Conservation (phyloP, 2,797 vertebrate genomes). For the Holocentrus rufus region DNA sequence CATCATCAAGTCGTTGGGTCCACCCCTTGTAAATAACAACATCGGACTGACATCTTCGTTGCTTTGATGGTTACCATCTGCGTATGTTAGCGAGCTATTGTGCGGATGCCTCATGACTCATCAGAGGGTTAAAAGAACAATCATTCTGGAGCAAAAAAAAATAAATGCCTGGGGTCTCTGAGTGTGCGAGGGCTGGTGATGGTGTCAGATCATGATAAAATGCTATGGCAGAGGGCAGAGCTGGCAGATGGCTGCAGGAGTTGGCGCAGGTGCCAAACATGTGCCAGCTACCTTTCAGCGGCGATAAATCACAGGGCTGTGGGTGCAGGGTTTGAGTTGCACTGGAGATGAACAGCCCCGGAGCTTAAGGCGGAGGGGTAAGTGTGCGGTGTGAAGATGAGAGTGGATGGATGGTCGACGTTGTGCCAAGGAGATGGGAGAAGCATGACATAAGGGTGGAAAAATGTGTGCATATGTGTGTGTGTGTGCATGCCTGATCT, state of each 20-base stretch:
- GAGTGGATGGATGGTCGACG: constrained; percentile 28
- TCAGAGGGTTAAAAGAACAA: constrained; percentile 20
- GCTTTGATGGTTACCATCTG: constrained; percentile 8
- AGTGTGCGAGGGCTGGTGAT: constrained; percentile 43
- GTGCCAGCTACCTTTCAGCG: constrained; percentile 64
- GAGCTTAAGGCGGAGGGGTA: constrained; percentile 29
- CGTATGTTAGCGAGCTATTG: neutral
- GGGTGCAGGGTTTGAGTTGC: constrained; percentile 49
- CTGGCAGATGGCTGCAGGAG: neutral
- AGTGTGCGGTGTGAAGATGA: constrained; percentile 28
- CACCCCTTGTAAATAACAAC: neutral
- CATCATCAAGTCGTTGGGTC: neutral
- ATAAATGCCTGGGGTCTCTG: constrained; percentile 18
- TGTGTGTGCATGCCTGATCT: constrained; percentile 11
- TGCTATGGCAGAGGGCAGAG: constrained; percentile 18
- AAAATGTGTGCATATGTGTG: constrained; percentile 27
- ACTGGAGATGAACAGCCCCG: constrained; percentile 40
- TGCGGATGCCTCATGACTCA: neutral
- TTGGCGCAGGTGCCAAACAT: constrained; percentile 43
- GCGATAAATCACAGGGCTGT: constrained; percentile 53
- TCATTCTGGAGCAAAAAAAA: constrained; percentile 29
- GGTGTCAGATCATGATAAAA: constrained; percentile 45
- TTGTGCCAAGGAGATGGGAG: constrained; percentile 28
- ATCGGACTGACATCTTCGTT: neutral
- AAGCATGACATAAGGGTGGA: constrained; percentile 44